Evolutionary conservation across 2,797 vertebrate genomes (phyloP).

Genomic region (Nannoperca australis): DNA sequence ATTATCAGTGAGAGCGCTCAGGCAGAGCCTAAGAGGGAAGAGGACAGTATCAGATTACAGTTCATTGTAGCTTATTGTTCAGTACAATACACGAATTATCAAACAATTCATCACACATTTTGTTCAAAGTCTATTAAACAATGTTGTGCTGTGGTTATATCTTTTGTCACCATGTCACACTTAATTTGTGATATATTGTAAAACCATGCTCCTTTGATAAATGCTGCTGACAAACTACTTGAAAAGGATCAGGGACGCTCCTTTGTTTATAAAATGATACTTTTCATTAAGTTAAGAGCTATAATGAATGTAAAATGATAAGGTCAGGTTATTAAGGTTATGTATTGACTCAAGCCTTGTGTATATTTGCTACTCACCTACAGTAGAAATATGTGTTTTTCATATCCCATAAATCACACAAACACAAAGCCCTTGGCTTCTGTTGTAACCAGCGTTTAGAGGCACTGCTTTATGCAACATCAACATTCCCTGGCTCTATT

Average conservation of each 20-base stretch:
- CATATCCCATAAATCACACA: slow-evolving; percentile 14
- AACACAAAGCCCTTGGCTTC: neutral
- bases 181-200: neutral
- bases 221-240: neutral
- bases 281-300: neutral
- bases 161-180: neutral
- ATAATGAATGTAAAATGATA: slow-evolving; percentile 1
- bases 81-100: neutral
- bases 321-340: neutral
- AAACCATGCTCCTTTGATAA: neutral
- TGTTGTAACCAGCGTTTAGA: slow-evolving; percentile 16
- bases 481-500: slow-evolving; percentile 33
- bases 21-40: neutral
- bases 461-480: slow-evolving; percentile 14
- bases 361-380: neutral
- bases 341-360: neutral
- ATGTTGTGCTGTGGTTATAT: neutral
- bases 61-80: neutral
- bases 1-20: neutral
- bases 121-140: neutral
- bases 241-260: neutral
- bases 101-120: neutral
- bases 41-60: neutral
- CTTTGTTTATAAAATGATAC: neutral
- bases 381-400: slow-evolving; percentile 3